A percentile compares a stretch with the other conserved stretches of the same genome.
phyloP scores from a whole-genome alignment of 2,113 vertebrate species.

The Oreochromis niloticus region DNA sequence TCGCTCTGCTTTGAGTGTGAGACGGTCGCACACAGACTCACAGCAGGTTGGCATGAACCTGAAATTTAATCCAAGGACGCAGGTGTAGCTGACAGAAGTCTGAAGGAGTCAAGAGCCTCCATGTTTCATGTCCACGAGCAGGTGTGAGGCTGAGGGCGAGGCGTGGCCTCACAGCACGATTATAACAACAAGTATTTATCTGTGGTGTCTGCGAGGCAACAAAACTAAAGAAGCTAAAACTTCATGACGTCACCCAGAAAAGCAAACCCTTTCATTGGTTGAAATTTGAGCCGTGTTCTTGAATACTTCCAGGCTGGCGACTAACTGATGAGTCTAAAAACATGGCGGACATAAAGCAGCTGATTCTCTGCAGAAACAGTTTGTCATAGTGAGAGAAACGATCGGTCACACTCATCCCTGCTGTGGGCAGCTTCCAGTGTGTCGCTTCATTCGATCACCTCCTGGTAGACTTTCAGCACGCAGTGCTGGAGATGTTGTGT shows the following conservation, averaged over 20 bases:
- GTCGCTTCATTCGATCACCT: not conserved
- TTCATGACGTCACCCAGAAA: not conserved
- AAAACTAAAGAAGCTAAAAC: fast-evolving
- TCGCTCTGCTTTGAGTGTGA: not conserved
- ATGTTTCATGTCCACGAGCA: not conserved
- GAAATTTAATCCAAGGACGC: not conserved
- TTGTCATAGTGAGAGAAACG: not conserved
- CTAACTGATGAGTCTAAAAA: not conserved
- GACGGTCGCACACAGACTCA: not conserved
- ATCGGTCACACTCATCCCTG: not conserved
- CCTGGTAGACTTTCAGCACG: not conserved
- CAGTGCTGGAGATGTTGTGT: not conserved
- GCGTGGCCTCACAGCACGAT: not conserved
- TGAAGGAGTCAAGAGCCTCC: not conserved
- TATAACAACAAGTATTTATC: not conserved
- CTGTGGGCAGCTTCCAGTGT: not conserved
- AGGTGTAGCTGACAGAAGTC: not conserved
- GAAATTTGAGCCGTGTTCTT: not conserved
- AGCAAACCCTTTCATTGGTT: not conserved
- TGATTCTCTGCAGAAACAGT: not conserved
- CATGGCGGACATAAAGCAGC: not conserved
- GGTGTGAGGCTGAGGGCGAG: not conserved
- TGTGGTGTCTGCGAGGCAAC: not conserved
- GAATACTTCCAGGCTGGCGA: not conserved
- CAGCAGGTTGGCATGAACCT: not conserved